phyloP scores from a whole-genome alignment of 1,140 invertebrate species.

The Battus philenor region DNA sequence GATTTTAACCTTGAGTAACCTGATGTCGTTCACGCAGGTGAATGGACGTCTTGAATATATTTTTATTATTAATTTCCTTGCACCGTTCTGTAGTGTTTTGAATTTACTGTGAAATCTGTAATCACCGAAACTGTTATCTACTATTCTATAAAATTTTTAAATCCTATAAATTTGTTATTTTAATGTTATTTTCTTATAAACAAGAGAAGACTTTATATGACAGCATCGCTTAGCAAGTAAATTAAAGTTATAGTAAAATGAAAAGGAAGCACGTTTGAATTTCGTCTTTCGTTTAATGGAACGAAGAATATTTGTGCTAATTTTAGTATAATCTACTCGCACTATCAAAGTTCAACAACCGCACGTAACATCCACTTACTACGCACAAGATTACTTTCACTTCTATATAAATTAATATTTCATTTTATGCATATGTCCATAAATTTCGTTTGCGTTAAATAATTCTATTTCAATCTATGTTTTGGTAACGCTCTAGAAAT shows the following conservation, averaged over 20 bases:
- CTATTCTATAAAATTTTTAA: no score
- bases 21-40: constrained; percentile 4
- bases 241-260: no score
- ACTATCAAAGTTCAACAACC: constrained; percentile 11
- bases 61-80: background rate
- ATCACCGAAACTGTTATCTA: no score
- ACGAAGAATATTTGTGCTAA: background rate
- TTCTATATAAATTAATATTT: constrained; percentile 4
- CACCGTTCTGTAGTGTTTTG: background rate
- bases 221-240: no score
- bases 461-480: constrained; percentile 1
- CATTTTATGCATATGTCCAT: constrained; percentile 7
- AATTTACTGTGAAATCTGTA: no score
- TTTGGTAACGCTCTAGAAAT: constrained; percentile 11
- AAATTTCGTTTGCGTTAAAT: background rate
- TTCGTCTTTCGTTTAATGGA: constrained; percentile 2
- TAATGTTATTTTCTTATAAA: no score
- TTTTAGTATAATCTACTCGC: constrained; percentile 12
- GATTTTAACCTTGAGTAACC: constrained; percentile 10
- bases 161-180: no score
- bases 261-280: constrained; percentile 1
- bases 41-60: background rate
- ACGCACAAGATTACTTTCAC: constrained; percentile 7
- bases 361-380: constrained; percentile 12
- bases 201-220: no score